Conservation (phyloP, 2,888 invertebrate species). For the Andrena camellia region DNA sequence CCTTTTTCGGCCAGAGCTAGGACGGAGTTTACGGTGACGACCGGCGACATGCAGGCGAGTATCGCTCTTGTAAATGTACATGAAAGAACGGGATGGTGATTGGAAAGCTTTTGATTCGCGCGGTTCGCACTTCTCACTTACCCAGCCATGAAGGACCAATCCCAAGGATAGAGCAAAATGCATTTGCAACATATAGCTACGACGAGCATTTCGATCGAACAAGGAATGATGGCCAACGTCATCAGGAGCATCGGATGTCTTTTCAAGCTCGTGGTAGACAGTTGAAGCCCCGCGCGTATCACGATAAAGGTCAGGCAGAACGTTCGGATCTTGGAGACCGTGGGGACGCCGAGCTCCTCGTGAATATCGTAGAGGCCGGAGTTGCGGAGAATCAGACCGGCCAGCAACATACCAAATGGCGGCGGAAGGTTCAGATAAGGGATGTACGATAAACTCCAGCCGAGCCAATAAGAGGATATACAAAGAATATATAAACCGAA, state of each 20-base stretch:
- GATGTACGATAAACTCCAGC: conserved; percentile 77
- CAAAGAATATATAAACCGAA: conserved; percentile 77
- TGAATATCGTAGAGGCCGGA: conserved; percentile 74
- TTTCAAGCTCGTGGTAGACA: conserved; percentile 77
- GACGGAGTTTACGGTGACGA: conserved; percentile 80
- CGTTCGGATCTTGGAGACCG: conserved; percentile 76
- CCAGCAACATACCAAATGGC: conserved; percentile 88
- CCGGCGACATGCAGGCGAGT: conserved; percentile 81
- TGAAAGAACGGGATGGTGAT: background rate
- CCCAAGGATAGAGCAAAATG: conserved; percentile 78
- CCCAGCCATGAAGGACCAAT: conserved; percentile 82
- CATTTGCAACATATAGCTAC: conserved; percentile 70
- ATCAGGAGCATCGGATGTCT: conserved; percentile 75
- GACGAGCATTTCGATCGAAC: conserved; percentile 76
- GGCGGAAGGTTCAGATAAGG: conserved; percentile 85
- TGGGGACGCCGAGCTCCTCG: conserved; percentile 71
- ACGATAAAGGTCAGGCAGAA: conserved; percentile 80
- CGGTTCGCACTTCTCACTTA: conserved; percentile 53
- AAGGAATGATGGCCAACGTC: conserved; percentile 77
- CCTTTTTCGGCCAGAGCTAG: conserved; percentile 85
- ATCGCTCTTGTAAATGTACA: conserved; percentile 71
- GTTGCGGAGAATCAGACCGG: conserved; percentile 82
- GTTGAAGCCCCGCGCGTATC: conserved; percentile 80
- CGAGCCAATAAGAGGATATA: conserved; percentile 75
- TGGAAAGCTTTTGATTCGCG: background rate